phyloP scores from a whole-genome alignment of 2,113 vertebrate species.

The Aplodontia rufa region DNA sequence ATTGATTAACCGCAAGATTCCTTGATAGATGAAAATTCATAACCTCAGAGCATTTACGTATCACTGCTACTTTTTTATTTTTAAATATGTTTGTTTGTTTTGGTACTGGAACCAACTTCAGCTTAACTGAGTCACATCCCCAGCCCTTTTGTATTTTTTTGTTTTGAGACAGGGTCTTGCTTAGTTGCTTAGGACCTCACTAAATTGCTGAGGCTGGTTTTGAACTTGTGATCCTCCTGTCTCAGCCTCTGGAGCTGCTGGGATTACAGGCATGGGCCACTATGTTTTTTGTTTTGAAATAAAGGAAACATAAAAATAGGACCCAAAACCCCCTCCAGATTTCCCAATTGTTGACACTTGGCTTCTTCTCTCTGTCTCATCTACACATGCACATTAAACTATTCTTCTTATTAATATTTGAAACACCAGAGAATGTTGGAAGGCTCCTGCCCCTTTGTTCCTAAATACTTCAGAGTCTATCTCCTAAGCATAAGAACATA shows the following conservation, averaged over 20 bases:
- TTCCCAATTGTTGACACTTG: too few relatives aligned
- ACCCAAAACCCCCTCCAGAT: too few relatives aligned
- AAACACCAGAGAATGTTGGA: neutral
- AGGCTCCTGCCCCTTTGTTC: neutral
- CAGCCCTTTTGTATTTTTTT: too few relatives aligned
- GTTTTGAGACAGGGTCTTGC: too few relatives aligned
- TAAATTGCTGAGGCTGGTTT: too few relatives aligned
- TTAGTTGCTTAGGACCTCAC: too few relatives aligned
- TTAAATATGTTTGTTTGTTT: too few relatives aligned
- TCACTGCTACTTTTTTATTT: neutral
- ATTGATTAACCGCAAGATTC: neutral
- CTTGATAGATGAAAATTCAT: neutral
- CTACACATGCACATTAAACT: neutral
- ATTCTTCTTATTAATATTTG: neutral
- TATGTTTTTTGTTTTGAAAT: conserved; percentile 32
- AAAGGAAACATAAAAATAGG: neutral
- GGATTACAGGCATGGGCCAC: too few relatives aligned
- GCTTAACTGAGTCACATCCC: too few relatives aligned
- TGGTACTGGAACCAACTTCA: too few relatives aligned
- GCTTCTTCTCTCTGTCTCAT: neutral
- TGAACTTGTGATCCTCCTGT: too few relatives aligned
- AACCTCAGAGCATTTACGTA: neutral
- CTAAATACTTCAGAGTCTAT: neutral
- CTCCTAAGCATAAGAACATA: neutral
- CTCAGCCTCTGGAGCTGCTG: too few relatives aligned